Base-by-base conservation (phyloP, 2,113 vertebrate genomes). In the Pteronura brasiliensis region DNA sequence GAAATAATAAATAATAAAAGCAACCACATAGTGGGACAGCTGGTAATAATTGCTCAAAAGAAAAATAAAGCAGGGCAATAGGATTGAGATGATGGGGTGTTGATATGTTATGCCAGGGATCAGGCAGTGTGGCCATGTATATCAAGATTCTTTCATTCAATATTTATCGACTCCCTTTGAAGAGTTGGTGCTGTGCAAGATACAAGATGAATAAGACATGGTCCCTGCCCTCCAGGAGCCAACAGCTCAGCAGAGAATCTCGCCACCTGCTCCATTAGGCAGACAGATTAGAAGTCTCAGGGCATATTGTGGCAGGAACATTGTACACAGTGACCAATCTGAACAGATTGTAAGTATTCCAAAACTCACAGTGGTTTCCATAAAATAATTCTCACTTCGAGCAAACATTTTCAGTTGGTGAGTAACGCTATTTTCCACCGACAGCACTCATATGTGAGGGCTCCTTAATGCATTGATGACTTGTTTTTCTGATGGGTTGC, bases 381-480 rank as follows among this genome's bases (percentile, higher is more conserved):
- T 98, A 97, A 98, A 98, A 98, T 98, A 96, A 97, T 86, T 97
- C 93, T 96, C 90, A 86, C 71, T 97, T 98, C 76, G 88, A 96
- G 96, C 74, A 97, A 98, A 97, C 97, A 98, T 97, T 98, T 98
- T 97, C 96, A 79, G 39, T 88, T 95, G 88, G 76, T 97, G 94
- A 97, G 96, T 97, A 95, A 97, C 84, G 96, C 95, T 97, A 14
- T 97, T 98, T 97, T 97, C 96, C 81, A 86, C 92, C 0, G 36
- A 88, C 93, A 92, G 67, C 84, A 81, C 93, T 96, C 96, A 96
- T 69, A 90, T 79, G 90, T 92, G 92, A 97, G 95, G 97, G 36
- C 44, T 96, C 57, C 85, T 98, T 95, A 96, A 97, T 94, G 97
- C 94, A 86, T 57, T 1, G 42, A 94, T 27, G 81, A 82, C 95